Percentiles rank a stretch among this genome's conserved stretches.
These are phyloP conservation scores for Rhizoglyphus robini DNA, from an alignment of 1,140 invertebrate genomes.

Conservation along the genomic window DNA sequence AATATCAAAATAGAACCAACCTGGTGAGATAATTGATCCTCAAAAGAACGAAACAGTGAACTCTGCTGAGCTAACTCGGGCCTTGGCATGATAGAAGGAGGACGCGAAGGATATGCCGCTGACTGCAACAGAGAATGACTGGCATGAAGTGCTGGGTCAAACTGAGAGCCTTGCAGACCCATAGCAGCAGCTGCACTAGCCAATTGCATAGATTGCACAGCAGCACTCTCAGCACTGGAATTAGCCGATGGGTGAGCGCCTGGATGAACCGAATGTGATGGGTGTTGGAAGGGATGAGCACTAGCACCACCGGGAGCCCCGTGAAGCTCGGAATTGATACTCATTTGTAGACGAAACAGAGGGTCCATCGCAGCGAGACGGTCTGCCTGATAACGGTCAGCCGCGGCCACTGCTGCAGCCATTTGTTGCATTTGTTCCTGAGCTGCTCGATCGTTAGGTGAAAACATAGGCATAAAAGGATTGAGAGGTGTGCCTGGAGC, in stretches of 20 bases:
- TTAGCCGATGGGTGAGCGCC: conserved; percentile 32
- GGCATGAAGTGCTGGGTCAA: conserved; percentile 38
- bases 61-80: conserved; percentile 35
- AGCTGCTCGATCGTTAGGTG: conserved; percentile 34
- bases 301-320: conserved; percentile 61
- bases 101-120: conserved; percentile 44
- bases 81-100: conserved; percentile 59
- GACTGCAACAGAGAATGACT: conserved; percentile 26
- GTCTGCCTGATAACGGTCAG: conserved; percentile 42
- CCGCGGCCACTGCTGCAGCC: conserved; percentile 7
- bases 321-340: conserved; percentile 63
- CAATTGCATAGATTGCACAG: conserved; percentile 16
- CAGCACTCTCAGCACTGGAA: conserved; percentile 30
- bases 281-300: conserved; percentile 34
- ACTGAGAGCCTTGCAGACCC: conserved; percentile 38
- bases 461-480: conserved; percentile 29
- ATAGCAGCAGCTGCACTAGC: conserved; percentile 45
- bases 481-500: conserved; percentile 19
- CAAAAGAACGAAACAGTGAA: conserved; percentile 7
- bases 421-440: conserved; percentile 13
- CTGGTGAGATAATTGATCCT: conserved; percentile 45
- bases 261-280: conserved; percentile 28
- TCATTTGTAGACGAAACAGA: conserved; percentile 65
- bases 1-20: conserved; percentile 33
- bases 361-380: conserved; percentile 54